phyloP scores from a whole-genome alignment of 2,797 vertebrate species.

The Coendou prehensilis region DNA sequence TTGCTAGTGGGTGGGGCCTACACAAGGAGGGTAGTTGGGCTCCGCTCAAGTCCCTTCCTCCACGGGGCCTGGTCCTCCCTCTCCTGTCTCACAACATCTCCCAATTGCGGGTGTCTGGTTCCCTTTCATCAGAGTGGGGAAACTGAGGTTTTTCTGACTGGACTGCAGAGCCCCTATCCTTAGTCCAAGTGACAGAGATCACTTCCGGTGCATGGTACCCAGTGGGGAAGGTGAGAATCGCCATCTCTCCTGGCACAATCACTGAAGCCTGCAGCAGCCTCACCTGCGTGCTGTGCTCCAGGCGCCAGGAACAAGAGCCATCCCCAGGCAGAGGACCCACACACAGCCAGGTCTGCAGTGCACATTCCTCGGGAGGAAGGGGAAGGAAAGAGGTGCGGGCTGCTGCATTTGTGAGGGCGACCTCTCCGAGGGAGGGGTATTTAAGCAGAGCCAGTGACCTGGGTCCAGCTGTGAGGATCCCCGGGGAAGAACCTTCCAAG shows the following conservation, averaged over 20 bases:
- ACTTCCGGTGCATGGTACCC: not conserved
- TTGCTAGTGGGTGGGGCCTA: fast-evolving
- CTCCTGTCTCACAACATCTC: fast-evolving
- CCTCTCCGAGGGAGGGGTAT: not conserved
- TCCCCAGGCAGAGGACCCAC: too few species aligned
- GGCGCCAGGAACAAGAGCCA: not conserved
- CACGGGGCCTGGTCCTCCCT: not conserved
- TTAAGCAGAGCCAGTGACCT: not conserved
- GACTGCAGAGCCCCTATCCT: too few species aligned
- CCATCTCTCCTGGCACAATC: not conserved
- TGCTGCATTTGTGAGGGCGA: not conserved
- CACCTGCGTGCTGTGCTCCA: not conserved
- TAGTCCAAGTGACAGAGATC: fast-evolving
- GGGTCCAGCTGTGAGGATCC: not conserved
- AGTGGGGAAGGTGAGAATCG: not conserved
- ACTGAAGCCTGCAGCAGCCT: not conserved
- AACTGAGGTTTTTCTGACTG: not conserved
- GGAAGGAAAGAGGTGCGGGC: not conserved
- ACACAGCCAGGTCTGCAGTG: fast-evolving
- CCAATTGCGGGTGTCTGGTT: fast-evolving
- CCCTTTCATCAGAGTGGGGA: fast-evolving
- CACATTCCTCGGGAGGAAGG: fast-evolving
- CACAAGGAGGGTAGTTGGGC: fast-evolving
- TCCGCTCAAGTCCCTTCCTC: not conserved
- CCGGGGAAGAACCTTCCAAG: not conserved